Percentiles rank a stretch among this genome's conserved stretches.
phyloP scores from a whole-genome alignment of 2,797 vertebrate genomes.

The Enteromius afrohamiltoni region DNA sequence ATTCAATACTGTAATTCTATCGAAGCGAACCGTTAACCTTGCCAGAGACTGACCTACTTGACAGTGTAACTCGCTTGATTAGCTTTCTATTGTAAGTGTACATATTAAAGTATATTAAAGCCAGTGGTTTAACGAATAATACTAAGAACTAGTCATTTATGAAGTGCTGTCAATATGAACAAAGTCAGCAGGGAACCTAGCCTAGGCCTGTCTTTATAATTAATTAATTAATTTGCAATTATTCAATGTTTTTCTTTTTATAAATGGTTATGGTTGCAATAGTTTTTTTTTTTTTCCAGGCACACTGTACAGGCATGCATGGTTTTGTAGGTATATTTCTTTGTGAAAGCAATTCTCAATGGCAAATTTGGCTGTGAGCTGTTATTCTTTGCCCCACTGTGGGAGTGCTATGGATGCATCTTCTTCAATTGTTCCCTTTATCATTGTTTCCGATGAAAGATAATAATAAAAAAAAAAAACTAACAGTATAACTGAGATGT shows the following conservation, averaged over 20 bases:
- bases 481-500: constrained; percentile 61
- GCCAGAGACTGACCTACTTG: constrained; percentile 61
- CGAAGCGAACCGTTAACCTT: constrained; percentile 51
- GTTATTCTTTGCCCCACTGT: constrained; percentile 47
- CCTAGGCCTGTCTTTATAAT: constrained; percentile 28
- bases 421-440: constrained; percentile 51
- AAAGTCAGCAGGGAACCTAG: constrained; percentile 56
- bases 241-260: constrained; percentile 34
- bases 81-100: constrained; percentile 62
- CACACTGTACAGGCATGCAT: constrained; percentile 62
- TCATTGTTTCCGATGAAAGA: constrained; percentile 43
- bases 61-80: constrained; percentile 63
- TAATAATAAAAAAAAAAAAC: background rate
- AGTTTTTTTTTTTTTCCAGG: constrained; percentile 12
- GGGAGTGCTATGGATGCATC: constrained; percentile 50
- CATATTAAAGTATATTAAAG: constrained; percentile 67
- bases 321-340: constrained; percentile 53
- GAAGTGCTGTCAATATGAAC: constrained; percentile 56
- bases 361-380: constrained; percentile 51
- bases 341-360: constrained; percentile 52
- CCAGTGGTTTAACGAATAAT: constrained; percentile 59
- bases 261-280: constrained; percentile 45
- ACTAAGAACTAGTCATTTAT: constrained; percentile 51
- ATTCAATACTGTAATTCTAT: constrained; percentile 53
- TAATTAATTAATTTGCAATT: constrained; percentile 21